These are phyloP conservation scores for Tetanocera ferruginea DNA, from an alignment of 2,888 invertebrate genomes.

Conservation along the genomic window DNA sequence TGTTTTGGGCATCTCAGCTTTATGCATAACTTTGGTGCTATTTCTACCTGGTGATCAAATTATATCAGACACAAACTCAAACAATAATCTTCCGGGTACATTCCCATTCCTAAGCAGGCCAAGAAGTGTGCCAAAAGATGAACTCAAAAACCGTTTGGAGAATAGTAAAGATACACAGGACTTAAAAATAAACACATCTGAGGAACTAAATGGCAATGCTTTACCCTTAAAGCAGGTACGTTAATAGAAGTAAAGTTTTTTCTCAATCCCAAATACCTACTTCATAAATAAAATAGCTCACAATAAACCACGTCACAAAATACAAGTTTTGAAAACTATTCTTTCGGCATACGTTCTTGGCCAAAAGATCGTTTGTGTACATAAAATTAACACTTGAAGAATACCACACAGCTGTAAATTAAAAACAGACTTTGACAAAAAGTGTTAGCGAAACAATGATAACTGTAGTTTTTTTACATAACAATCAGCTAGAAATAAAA, in stretches of 20 bases:
- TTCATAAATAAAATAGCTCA: too few species aligned
- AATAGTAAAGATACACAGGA: conserved; percentile 8
- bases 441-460: too few species aligned
- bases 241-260: neutral
- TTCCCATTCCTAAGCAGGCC: conserved; percentile 50
- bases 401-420: too few species aligned
- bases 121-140: conserved; percentile 18
- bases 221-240: conserved; percentile 49
- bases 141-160: conserved; percentile 24
- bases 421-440: too few species aligned
- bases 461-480: too few species aligned
- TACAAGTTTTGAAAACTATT: too few species aligned
- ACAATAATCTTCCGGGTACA: conserved; percentile 44
- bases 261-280: too few species aligned
- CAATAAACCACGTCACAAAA: too few species aligned
- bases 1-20: conserved; percentile 74
- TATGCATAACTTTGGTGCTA: conserved; percentile 75
- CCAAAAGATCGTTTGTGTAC: too few species aligned
- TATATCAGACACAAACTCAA: conserved; percentile 50
- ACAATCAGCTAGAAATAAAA: too few species aligned
- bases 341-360: too few species aligned
- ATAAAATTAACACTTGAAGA: too few species aligned
- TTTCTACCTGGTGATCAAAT: conserved; percentile 70
- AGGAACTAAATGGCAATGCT: conserved; percentile 46
- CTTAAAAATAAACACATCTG: neutral